Evolutionary conservation across 2,888 invertebrate species (phyloP).

Genomic region (Spilarctia lutea): DNA sequence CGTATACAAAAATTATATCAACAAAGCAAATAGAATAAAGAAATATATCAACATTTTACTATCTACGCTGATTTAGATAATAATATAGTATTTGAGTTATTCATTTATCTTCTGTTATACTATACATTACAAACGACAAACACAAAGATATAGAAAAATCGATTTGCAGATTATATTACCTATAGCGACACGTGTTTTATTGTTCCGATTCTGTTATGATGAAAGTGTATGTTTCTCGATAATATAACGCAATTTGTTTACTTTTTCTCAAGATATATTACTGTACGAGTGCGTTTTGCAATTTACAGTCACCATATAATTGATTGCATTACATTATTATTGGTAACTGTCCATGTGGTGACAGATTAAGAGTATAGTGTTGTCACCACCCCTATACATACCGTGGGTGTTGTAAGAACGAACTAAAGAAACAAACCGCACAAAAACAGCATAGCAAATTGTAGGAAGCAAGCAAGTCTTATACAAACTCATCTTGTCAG

Average conservation of each 20-base stretch:
- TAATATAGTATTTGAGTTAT: background rate
- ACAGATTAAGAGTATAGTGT: too few species aligned
- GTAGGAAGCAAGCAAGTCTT: too few species aligned
- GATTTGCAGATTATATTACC: conserved; percentile 4
- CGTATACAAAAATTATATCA: background rate
- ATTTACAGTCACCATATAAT: too few species aligned
- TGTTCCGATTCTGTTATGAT: background rate
- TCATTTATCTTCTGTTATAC: background rate
- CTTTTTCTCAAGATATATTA: background rate
- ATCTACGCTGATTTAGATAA: background rate
- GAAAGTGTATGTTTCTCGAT: background rate
- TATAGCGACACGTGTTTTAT: background rate
- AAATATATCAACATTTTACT: background rate
- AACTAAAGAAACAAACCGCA: too few species aligned
- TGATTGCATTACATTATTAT: too few species aligned
- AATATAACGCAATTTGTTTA: background rate
- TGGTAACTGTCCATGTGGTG: too few species aligned
- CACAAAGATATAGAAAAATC: background rate
- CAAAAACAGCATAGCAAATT: too few species aligned
- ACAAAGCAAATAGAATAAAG: background rate
- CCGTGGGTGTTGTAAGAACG: too few species aligned
- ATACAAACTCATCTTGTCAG: too few species aligned
- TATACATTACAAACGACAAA: conserved; percentile 9
- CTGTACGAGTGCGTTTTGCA: too few species aligned
- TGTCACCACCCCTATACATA: too few species aligned